A percentile compares a stretch with the other conserved stretches of the same genome.
These are phyloP conservation scores for Gambusia affinis DNA, from an alignment of 2,113 vertebrate species.

Conservation along the genomic window DNA sequence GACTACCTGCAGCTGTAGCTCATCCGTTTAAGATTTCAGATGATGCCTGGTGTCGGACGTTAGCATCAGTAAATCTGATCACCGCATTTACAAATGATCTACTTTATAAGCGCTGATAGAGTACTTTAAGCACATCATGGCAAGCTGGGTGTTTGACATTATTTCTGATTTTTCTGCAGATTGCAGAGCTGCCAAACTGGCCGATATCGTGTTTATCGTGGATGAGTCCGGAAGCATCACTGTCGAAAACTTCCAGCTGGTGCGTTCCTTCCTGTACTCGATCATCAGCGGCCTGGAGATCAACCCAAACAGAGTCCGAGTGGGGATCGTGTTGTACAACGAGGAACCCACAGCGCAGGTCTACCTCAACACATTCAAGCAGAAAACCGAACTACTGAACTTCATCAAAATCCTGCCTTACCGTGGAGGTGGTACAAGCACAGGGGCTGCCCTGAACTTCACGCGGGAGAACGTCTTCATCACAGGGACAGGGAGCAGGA, in stretches of 20 bases:
- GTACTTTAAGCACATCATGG: too few relatives aligned
- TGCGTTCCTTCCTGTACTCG: slow-evolving; percentile 80
- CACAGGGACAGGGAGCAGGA: slow-evolving; percentile 72
- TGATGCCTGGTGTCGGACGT: neutral
- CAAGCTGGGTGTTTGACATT: too few relatives aligned
- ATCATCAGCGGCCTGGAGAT: slow-evolving; percentile 76
- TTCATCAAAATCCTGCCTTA: slow-evolving; percentile 83
- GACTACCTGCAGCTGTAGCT: neutral
- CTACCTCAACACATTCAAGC: slow-evolving; percentile 76
- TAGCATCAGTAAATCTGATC: neutral
- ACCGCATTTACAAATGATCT: neutral
- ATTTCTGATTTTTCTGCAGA: slow-evolving; percentile 66
- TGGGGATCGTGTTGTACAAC: slow-evolving; percentile 82
- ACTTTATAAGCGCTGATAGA: neutral
- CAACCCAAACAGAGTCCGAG: slow-evolving; percentile 53
- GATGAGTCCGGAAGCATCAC: slow-evolving; percentile 80
- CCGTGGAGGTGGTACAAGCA: slow-evolving; percentile 67
- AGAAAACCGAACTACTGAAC: slow-evolving; percentile 73
- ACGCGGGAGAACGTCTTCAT: slow-evolving; percentile 72
- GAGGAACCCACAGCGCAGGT: slow-evolving; percentile 67
- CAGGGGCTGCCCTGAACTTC: slow-evolving; percentile 80
- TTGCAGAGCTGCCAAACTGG: slow-evolving; percentile 75
- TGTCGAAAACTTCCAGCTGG: slow-evolving; percentile 70
- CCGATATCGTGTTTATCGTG: slow-evolving; percentile 86
- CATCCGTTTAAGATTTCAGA: neutral